Conservation (phyloP, 35 echinoderm and acorn worm species). For the Heliocidaris tuberculata region DNA sequence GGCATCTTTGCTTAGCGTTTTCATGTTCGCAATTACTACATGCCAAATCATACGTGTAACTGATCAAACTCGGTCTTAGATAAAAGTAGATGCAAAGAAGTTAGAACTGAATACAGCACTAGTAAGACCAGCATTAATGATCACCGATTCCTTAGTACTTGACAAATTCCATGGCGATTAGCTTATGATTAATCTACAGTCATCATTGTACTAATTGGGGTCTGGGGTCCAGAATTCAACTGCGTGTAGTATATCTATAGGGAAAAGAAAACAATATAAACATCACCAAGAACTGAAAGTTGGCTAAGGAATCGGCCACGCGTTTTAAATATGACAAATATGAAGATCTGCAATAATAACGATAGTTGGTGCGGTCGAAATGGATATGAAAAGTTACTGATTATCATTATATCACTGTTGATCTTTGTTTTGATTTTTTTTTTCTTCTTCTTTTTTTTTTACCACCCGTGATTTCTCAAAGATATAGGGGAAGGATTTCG, state of each 20-base stretch:
- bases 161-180: not conserved
- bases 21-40: slow-evolving; percentile 3
- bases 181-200: not conserved
- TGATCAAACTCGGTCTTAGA: no score
- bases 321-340: no score
- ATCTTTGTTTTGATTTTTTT: not conserved
- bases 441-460: not conserved
- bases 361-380: no score
- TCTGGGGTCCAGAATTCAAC: no score
- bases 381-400: not conserved
- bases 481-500: not conserved
- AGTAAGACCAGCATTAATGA: not conserved
- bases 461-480: not conserved
- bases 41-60: not conserved
- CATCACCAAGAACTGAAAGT: no score
- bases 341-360: no score
- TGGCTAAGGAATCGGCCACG: no score
- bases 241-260: not conserved
- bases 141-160: not conserved
- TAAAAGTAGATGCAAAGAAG: not conserved
- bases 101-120: not conserved
- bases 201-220: not conserved
- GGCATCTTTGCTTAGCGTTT: not conserved
- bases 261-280: no score
- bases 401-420: no score